These are phyloP conservation scores for Holothuria leucospilota DNA, from an alignment of 53 echinoderm and acorn worm genomes.

Conservation along the genomic window DNA sequence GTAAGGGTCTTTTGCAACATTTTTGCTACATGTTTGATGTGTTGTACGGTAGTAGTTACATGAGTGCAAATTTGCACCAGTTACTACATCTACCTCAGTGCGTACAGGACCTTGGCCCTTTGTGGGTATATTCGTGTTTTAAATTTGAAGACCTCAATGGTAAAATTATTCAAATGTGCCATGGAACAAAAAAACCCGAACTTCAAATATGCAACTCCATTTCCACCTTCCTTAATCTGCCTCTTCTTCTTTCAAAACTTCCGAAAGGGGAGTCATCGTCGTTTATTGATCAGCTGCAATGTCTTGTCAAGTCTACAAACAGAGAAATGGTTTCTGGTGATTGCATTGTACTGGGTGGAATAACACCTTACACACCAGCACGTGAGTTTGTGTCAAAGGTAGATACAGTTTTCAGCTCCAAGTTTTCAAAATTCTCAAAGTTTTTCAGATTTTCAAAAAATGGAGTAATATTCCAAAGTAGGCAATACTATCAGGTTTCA, in stretches of 20 bases:
- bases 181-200: slow-evolving; percentile 10
- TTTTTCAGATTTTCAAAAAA: no score
- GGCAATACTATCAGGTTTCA: no score
- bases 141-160: slow-evolving; percentile 20
- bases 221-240: background rate
- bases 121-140: no score
- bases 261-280: no score
- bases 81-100: background rate
- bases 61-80: slow-evolving; percentile 10
- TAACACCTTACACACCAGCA: no score
- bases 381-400: no score
- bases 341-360: background rate
- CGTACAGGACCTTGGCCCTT: no score
- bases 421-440: no score
- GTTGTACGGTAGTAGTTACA: slow-evolving; percentile 2
- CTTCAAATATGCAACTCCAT: background rate
- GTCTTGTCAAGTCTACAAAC: background rate
- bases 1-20: background rate
- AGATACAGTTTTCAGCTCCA: no score
- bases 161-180: background rate
- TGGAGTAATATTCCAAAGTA: no score
- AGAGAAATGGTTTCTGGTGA: background rate
- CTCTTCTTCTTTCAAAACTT: background rate
- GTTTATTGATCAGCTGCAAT: no score
- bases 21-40: background rate